Percentiles rank a stretch among this genome's conserved stretches.
These are phyloP conservation scores for Tapirus indicus DNA, from an alignment of 2,797 vertebrate species.

Conservation along the genomic window DNA sequence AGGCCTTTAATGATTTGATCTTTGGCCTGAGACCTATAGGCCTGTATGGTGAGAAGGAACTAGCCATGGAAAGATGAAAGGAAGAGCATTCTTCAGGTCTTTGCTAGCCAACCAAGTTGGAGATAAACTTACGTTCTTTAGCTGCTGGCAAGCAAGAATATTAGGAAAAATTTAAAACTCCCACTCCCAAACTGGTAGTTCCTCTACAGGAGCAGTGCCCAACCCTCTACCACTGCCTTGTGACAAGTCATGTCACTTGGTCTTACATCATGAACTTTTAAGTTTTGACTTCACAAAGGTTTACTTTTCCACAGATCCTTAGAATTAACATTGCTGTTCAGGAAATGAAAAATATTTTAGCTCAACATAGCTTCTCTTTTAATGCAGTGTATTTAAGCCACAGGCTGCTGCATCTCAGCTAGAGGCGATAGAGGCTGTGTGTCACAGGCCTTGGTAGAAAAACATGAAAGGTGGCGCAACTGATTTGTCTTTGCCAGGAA, in stretches of 20 bases:
- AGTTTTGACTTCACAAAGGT: conserved; percentile 15
- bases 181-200: neutral
- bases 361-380: neutral
- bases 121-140: neutral
- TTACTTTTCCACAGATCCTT: neutral
- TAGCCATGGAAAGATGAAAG: neutral
- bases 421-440: neutral
- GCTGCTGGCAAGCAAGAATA: conserved; percentile 35
- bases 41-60: conserved; percentile 15
- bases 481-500: neutral
- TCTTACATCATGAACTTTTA: neutral
- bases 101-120: neutral
- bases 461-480: neutral
- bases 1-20: neutral
- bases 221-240: neutral
- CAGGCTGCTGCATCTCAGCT: neutral
- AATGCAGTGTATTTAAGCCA: neutral
- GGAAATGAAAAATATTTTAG: conserved; percentile 47
- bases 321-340: conserved; percentile 27
- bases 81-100: conserved; percentile 4
- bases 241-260: neutral
- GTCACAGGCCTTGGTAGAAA: conserved; percentile 12
- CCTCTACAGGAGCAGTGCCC: neutral
- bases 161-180: conserved; percentile 30
- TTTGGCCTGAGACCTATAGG: neutral